phyloP scores from a whole-genome alignment of 1,140 invertebrate genomes.

The Wasmannia auropunctata region DNA sequence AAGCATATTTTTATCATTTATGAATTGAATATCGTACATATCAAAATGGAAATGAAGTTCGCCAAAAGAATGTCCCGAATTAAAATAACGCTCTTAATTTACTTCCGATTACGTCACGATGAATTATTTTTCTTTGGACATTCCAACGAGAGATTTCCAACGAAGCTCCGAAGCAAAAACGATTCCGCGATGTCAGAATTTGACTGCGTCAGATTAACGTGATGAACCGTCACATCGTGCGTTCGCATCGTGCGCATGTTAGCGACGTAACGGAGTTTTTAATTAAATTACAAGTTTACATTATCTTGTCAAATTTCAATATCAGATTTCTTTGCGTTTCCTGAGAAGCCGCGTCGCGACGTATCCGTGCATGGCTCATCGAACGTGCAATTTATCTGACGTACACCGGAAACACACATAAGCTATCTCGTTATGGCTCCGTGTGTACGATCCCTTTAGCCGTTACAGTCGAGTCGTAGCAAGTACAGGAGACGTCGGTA shows the following conservation, averaged over 20 bases:
- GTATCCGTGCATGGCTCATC: neutral
- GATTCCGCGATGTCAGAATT: slow-evolving; percentile 5
- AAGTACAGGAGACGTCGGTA: slow-evolving; percentile 26
- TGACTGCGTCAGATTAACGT: neutral
- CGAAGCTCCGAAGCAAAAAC: neutral
- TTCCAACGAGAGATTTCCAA: neutral
- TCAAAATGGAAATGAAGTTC: neutral
- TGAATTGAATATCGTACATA: neutral
- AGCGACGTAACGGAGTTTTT: slow-evolving; percentile 18
- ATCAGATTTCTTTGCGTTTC: neutral
- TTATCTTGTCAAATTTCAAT: slow-evolving; percentile 23
- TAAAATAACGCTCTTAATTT: neutral
- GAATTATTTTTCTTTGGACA: neutral
- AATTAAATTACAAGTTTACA: slow-evolving; percentile 42
- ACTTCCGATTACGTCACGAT: neutral
- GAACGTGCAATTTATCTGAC: slow-evolving; percentile 9
- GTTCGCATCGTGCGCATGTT: neutral
- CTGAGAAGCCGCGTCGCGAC: neutral
- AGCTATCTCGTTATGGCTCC: slow-evolving; percentile 44
- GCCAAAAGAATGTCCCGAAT: neutral
- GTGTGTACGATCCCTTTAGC: slow-evolving; percentile 23
- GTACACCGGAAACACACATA: slow-evolving; percentile 13
- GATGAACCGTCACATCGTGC: neutral
- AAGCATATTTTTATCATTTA: neutral
- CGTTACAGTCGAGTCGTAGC: slow-evolving; percentile 35